Percentiles rank a stretch among this genome's conserved stretches.
Conservation (phyloP, 2,113 vertebrate species). For the Mobula birostris region DNA sequence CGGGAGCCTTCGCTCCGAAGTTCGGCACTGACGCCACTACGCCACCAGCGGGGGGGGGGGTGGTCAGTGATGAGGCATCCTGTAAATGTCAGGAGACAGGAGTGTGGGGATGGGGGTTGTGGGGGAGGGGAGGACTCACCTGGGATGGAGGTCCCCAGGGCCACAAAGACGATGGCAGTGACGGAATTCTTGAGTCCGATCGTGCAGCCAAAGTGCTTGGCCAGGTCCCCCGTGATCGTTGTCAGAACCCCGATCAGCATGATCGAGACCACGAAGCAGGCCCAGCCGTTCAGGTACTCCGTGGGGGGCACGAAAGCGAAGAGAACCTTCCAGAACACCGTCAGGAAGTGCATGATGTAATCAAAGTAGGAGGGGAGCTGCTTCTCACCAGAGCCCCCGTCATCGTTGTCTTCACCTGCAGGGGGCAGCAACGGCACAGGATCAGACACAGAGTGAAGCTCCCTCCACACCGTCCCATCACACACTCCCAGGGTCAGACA, state of each 20-base stretch:
- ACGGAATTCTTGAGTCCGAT: constrained; percentile 71
- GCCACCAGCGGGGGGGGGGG: not conserved
- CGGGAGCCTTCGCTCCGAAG: no score
- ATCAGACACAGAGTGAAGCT: no score
- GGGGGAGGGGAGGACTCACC: constrained; percentile 49
- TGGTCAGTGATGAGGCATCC: not conserved
- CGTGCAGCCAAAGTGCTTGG: constrained; percentile 73
- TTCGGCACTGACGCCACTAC: no score
- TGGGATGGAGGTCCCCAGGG: constrained; percentile 71
- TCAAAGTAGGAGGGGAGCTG: constrained; percentile 71
- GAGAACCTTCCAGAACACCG: constrained; percentile 77
- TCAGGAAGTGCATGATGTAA: constrained; percentile 80
- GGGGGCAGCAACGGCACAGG: not conserved
- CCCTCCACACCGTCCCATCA: no score
- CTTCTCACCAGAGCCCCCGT: constrained; percentile 70
- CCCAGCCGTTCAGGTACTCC: constrained; percentile 70
- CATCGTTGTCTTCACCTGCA: constrained; percentile 56
- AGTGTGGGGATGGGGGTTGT: not conserved
- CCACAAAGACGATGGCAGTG: constrained; percentile 74
- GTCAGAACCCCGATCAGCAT: constrained; percentile 67
- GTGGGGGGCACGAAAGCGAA: constrained; percentile 58
- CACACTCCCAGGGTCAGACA: no score
- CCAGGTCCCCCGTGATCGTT: constrained; percentile 69
- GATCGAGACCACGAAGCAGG: constrained; percentile 73
- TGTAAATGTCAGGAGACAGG: not conserved